Base-by-base conservation (phyloP, 2,113 vertebrate genomes). In the Ivindomyrus marchei region DNA sequence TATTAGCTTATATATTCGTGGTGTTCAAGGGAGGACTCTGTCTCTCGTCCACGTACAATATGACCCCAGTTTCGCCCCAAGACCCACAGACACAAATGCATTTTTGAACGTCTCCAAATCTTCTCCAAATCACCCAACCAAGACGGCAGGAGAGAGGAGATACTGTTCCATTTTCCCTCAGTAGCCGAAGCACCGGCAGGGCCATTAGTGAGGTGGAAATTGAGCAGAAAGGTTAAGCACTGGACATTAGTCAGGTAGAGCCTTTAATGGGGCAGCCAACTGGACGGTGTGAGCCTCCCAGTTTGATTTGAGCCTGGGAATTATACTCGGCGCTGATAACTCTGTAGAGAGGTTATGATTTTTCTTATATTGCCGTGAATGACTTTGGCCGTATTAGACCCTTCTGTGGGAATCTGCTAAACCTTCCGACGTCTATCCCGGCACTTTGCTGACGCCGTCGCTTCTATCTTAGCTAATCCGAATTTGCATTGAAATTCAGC, bases 151-250 rank as follows among this genome's bases (percentile, higher is more conserved):
- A 46, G 53, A 88, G 53, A 13, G 21, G 42, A 66, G n/a, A 24
- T 19, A 49, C 36, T 74, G 46, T 5, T 11, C 58, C 56, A 2
- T 85, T 31, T 85, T 39, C 27, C 36, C 58, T 15, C 17, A 0
- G 0, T 11, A 27, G 53, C 84, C 21, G 4, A 87, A 90, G 85
- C 17, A 31, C 77, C 10, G 27, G 1, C 36, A 21, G 19, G 7
- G 42, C 52, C 36, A 13, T 42, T 39, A 39, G n/a, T 39, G 45
- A 70, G 53, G 45, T 31, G 24, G 13, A 86, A 56, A 42, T 45
- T 21, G 24, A 85, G 80, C 53, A 49, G 83, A 87, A 87, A 87
- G 84, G 89, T 90, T 87, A 90, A 49, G 45, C 27, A 21, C 53
- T 62, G 10, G 27, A 46, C 84, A 50, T 87, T 74, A 90, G 89